A percentile compares a stretch with the other conserved stretches of the same genome.
Evolutionary conservation across 2,113 vertebrate species (phyloP).

Genomic region (Guaruba guarouba): DNA sequence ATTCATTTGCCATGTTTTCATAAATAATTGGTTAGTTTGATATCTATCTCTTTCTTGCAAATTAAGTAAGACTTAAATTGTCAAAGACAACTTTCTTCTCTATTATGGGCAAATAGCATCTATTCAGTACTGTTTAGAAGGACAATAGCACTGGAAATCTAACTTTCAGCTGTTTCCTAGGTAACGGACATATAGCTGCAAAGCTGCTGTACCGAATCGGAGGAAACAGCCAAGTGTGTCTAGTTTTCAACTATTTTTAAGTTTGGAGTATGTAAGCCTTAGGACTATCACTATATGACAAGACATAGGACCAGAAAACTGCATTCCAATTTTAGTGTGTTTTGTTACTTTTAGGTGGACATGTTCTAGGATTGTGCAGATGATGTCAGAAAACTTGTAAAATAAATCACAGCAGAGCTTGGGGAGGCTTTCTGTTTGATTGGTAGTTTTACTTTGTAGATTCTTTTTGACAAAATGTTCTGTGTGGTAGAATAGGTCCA

Average conservation of each 20-base stretch:
- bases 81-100: not conserved
- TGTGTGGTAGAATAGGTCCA: not conserved
- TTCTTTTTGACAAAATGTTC: not conserved
- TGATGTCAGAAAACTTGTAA: not conserved
- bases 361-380: not conserved
- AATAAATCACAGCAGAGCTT: not conserved
- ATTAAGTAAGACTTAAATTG: not conserved
- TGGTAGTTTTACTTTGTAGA: rapidly evolving
- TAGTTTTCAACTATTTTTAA: not conserved
- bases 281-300: not conserved
- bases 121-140: not conserved
- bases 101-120: not conserved
- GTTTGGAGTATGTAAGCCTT: not conserved
- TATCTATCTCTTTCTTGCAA: not conserved
- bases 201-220: not conserved
- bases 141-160: not conserved
- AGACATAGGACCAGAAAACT: not conserved
- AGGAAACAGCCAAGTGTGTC: not conserved
- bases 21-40: not conserved
- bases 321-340: not conserved
- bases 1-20: not conserved
- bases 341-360: not conserved
- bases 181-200: not conserved
- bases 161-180: not conserved
- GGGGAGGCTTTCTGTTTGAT: not conserved